Evolutionary conservation across 53 echinoderm and acorn worm species (phyloP).

Genomic region (Actinopyga echinites): DNA sequence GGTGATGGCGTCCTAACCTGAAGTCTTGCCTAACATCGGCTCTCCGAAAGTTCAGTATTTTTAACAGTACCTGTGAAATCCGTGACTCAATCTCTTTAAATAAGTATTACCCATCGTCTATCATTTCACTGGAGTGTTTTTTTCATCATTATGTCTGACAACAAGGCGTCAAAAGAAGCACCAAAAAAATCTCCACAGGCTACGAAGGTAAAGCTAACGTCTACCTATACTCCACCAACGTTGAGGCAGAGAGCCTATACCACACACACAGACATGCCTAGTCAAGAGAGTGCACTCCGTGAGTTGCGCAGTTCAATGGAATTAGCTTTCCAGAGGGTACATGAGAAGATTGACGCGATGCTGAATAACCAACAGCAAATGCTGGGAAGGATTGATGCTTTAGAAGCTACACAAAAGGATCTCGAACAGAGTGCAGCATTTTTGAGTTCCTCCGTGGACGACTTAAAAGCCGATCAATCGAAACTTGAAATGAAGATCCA

Average conservation of each 20-base stretch:
- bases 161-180: neutral
- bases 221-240: neutral
- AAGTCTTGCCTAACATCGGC: no score
- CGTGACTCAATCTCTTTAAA: no score
- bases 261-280: neutral
- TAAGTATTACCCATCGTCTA: no score
- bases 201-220: neutral
- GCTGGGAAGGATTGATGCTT: neutral
- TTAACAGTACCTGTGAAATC: no score
- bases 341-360: neutral
- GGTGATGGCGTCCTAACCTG: no score
- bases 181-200: neutral
- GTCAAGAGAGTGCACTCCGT: neutral
- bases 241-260: conserved; percentile 9
- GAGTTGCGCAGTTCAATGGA: neutral
- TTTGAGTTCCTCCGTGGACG: neutral
- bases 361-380: neutral
- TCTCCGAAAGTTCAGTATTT: no score
- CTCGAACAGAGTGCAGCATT: neutral
- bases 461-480: neutral
- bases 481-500: neutral
- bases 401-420: conserved; percentile 12
- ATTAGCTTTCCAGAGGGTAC: neutral
- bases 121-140: no score
- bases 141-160: neutral